These are phyloP conservation scores for Psilopsiagon aurifrons DNA, from an alignment of 2,113 vertebrate species.

Conservation along the genomic window DNA sequence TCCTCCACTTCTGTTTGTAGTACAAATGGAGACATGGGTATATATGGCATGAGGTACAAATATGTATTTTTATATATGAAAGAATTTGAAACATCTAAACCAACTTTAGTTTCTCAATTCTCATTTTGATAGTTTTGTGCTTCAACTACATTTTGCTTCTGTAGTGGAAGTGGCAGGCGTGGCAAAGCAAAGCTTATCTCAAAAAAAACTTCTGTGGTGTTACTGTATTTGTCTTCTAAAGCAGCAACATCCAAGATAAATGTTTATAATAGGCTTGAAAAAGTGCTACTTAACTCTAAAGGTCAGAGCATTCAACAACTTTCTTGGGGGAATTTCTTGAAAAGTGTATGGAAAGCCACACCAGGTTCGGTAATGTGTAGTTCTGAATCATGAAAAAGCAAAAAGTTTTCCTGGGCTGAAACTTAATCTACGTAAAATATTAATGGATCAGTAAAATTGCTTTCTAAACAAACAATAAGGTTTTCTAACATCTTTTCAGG, in stretches of 20 bases:
- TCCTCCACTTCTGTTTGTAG: neutral
- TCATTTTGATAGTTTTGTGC: neutral
- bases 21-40: neutral
- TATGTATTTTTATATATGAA: neutral
- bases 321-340: neutral
- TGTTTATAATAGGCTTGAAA: neutral
- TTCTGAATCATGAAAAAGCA: neutral
- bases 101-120: neutral
- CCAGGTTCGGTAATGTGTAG: neutral
- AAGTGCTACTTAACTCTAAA: constrained; percentile 2
- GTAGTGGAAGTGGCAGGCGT: neutral
- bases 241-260: neutral
- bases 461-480: neutral
- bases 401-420: neutral
- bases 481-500: neutral
- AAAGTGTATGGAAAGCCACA: neutral
- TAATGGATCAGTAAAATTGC: neutral
- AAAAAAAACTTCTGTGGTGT: constrained; percentile 30
- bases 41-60: neutral
- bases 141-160: constrained; percentile 6
- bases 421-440: neutral
- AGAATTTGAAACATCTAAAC: neutral
- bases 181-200: constrained; percentile 42
- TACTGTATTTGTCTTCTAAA: constrained; percentile 13
- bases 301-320: neutral